Conservation (phyloP, 2,113 vertebrate species). For the Anoura caudifer region DNA sequence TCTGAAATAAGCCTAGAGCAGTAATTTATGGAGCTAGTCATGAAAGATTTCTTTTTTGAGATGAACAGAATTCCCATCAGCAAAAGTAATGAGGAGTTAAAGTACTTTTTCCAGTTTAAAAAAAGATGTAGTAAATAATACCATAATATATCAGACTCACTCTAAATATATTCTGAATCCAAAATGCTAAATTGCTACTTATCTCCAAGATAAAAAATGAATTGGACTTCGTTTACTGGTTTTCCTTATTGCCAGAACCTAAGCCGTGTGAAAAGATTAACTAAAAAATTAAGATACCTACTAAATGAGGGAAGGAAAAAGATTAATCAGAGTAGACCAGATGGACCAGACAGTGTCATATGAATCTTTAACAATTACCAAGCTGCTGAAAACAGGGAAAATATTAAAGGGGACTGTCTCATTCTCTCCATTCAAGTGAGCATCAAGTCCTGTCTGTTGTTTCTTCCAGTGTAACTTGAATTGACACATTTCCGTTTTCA, state of each 20-base stretch:
- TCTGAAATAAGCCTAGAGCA: constrained; percentile 4
- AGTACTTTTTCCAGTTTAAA: background rate
- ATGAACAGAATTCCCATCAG: constrained; percentile 4
- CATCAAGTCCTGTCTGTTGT: background rate
- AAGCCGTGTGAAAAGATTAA: background rate
- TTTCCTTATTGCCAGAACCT: background rate
- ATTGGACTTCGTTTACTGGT: background rate
- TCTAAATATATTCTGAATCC: background rate
- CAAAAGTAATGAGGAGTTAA: background rate
- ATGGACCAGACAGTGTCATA: background rate
- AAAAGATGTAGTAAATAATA: background rate
- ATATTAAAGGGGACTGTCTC: background rate
- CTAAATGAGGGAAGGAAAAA: background rate
- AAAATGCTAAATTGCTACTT: background rate
- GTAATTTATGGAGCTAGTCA: constrained; percentile 13
- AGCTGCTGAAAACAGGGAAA: background rate
- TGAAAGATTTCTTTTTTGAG: background rate
- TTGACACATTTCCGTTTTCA: background rate
- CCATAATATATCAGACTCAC: constrained; percentile 3
- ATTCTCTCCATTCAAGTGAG: background rate
- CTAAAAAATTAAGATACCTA: background rate
- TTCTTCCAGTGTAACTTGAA: background rate
- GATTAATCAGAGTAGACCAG: background rate
- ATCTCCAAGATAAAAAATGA: background rate
- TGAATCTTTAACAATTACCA: background rate